A percentile compares a stretch with the other conserved stretches of the same genome.
Evolutionary conservation across 2,113 vertebrate species (phyloP).

Genomic region (Pseudopipra pipra): DNA sequence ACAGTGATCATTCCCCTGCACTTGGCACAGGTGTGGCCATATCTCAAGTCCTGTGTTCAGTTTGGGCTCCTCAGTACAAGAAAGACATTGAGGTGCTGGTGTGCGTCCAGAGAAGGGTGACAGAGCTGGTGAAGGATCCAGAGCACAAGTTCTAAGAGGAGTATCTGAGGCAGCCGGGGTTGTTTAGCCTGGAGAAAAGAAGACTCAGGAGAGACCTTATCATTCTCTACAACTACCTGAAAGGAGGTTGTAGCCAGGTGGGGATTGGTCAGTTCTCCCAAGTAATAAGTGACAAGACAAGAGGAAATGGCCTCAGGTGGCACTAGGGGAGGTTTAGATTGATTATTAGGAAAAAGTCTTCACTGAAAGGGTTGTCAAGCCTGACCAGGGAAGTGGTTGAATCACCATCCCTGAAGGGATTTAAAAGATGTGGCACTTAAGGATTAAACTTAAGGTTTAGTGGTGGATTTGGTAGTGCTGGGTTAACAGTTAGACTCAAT

Average conservation of each 20-base stretch:
- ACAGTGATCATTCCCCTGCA: background rate
- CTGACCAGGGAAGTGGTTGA: background rate
- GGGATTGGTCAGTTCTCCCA: background rate
- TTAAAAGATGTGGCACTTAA: background rate
- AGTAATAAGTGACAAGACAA: background rate
- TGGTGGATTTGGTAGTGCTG: background rate
- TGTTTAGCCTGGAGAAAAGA: background rate
- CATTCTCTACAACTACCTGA: background rate
- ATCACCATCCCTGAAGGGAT: background rate
- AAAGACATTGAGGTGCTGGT: background rate
- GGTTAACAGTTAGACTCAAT: background rate
- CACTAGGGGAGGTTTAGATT: background rate
- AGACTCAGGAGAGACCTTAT: too few species aligned
- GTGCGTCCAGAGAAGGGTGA: background rate
- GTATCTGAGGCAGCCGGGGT: background rate
- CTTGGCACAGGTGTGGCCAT: fast-evolving
- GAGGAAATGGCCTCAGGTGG: background rate
- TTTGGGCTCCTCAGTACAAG: background rate
- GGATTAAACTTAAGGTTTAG: background rate
- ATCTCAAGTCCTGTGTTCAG: too few species aligned
- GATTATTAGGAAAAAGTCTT: background rate
- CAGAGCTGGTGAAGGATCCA: background rate
- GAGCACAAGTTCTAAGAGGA: background rate
- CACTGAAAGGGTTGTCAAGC: background rate
- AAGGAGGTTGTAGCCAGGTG: background rate